Conservation (phyloP, 2,797 vertebrate species). For the Hippoglossus hippoglossus region DNA sequence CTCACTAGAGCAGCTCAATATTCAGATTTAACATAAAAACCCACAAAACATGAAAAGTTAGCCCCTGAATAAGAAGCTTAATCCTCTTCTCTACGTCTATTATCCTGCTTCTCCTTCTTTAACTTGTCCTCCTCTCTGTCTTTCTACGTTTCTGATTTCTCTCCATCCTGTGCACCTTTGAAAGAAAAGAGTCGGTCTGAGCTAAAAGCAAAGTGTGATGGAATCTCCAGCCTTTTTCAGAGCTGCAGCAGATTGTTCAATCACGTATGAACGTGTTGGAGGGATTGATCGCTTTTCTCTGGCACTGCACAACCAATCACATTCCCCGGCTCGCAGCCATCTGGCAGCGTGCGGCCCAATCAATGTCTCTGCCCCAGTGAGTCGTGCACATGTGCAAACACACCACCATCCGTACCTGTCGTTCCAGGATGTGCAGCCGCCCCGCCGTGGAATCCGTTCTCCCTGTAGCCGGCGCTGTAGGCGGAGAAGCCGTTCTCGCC, state of each 20-base stretch:
- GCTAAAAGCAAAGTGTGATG: no score
- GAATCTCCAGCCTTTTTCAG: background rate
- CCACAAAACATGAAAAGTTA: no score
- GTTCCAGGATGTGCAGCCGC: slow-evolving; percentile 85
- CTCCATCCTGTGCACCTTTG: no score
- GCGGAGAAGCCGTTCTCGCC: slow-evolving; percentile 77
- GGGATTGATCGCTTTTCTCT: slow-evolving; percentile 22
- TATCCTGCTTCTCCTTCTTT: no score
- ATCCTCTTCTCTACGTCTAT: no score
- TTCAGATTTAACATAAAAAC: no score
- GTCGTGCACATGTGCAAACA: slow-evolving; percentile 34
- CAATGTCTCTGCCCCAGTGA: slow-evolving; percentile 20
- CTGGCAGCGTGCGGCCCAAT: slow-evolving; percentile 25
- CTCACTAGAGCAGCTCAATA: no score
- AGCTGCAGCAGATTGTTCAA: slow-evolving; percentile 5
- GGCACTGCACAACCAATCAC: slow-evolving; percentile 30
- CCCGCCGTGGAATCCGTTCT: slow-evolving; percentile 92
- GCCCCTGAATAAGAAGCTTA: no score
- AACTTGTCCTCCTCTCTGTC: no score
- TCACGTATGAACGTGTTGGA: slow-evolving; percentile 11
- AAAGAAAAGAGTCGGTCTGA: no score
- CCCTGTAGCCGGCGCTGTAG: slow-evolving; percentile 84
- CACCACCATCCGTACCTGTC: slow-evolving; percentile 55
- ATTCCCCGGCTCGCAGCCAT: slow-evolving; percentile 14
- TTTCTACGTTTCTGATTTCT: no score